phyloP scores from a whole-genome alignment of 2,113 vertebrate species.

The Vanacampus margaritifer region DNA sequence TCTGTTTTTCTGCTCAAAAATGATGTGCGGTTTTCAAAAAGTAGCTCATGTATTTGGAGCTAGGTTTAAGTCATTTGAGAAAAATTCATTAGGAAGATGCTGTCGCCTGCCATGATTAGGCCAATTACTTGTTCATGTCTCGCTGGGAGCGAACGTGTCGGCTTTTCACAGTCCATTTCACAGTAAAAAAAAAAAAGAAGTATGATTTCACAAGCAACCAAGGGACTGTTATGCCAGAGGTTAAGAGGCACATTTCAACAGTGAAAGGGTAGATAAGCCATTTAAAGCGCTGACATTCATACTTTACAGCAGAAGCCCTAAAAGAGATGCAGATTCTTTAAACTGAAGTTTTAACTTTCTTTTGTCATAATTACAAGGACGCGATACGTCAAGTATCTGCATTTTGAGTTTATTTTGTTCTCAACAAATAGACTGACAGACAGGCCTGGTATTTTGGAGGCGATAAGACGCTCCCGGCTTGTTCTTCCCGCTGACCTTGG shows the following conservation, averaged over 20 bases:
- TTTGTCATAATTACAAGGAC: constrained; percentile 35
- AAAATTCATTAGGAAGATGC: constrained; percentile 49
- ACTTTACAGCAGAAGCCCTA: constrained; percentile 5
- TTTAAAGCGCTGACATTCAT: background rate
- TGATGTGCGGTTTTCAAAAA: no score
- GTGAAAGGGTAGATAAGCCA: background rate
- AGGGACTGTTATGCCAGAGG: background rate
- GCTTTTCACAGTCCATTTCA: background rate
- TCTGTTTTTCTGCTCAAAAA: no score
- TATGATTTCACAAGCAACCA: constrained; percentile 20
- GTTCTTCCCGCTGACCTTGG: constrained; percentile 60
- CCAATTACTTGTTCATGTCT: constrained; percentile 47
- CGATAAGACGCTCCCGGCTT: constrained; percentile 57
- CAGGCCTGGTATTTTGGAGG: constrained; percentile 41
- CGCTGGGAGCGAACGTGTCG: constrained; percentile 4
- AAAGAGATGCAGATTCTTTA: constrained; percentile 9
- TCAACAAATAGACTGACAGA: constrained; percentile 45
- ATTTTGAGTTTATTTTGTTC: constrained; percentile 55
- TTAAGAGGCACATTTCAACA: background rate
- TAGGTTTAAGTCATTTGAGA: constrained; percentile 49
- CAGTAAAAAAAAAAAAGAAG: background rate
- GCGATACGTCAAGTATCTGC: constrained; percentile 33
- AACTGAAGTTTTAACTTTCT: constrained; percentile 1
- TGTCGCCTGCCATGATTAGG: constrained; percentile 50
- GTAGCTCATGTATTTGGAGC: constrained; percentile 26